These are phyloP conservation scores for Brachyalestes nurse DNA, from an alignment of 2,797 vertebrate species.

Conservation along the genomic window DNA sequence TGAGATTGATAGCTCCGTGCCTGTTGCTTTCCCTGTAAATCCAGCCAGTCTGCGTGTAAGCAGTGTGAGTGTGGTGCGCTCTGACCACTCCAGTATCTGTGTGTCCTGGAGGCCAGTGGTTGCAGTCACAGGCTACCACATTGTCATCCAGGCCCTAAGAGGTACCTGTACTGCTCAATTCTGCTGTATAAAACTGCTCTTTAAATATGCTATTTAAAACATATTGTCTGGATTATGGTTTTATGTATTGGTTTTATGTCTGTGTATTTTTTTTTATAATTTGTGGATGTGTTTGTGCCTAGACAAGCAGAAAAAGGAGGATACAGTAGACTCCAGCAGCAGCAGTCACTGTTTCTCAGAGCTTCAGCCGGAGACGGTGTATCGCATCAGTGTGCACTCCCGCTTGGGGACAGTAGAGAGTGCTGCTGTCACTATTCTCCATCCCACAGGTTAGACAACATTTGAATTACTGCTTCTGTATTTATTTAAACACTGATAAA, in stretches of 20 bases:
- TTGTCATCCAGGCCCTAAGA: constrained; percentile 79
- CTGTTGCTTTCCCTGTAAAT: constrained; percentile 32
- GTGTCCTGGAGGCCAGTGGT: constrained; percentile 79
- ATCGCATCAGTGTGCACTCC: constrained; percentile 80
- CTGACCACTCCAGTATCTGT: constrained; percentile 80
- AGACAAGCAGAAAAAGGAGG: constrained; percentile 75
- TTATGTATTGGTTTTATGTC: constrained; percentile 5
- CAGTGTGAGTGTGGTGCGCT: constrained; percentile 79
- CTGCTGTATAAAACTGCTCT: not conserved
- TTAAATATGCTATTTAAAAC: not conserved
- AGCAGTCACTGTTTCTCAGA: constrained; percentile 79
- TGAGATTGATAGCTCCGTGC: not conserved
- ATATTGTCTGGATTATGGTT: not conserved
- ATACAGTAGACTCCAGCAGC: constrained; percentile 68
- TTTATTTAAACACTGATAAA: not conserved
- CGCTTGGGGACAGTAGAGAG: constrained; percentile 77
- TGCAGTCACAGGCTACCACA: constrained; percentile 74
- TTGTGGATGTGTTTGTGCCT: constrained; percentile 33
- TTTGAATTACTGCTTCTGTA: not conserved
- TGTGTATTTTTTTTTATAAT: constrained; percentile 31
- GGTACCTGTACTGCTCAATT: constrained; percentile 62
- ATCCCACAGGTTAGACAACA: constrained; percentile 77
- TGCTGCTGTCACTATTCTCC: constrained; percentile 80
- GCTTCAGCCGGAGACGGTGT: constrained; percentile 76
- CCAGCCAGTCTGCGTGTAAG: constrained; percentile 80